Evolutionary conservation across 2,888 invertebrate species (phyloP), one percentile per base, ranked within the genome.

Genomic region (Platycheirus albimanus): DNA sequence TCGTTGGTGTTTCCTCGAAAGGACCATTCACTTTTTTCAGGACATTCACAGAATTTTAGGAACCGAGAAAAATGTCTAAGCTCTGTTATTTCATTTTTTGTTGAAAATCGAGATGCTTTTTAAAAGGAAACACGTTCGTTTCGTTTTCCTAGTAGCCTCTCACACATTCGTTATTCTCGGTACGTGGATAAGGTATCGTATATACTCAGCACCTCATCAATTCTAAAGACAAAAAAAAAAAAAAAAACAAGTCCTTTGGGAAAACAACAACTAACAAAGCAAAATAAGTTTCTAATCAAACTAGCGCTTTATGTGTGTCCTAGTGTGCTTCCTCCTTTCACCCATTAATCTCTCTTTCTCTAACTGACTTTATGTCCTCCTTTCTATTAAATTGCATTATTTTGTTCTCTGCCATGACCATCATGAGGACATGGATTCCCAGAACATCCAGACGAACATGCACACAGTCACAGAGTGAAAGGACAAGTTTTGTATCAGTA

Each of bases 51-150:
- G 0, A 56, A 41, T 41, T 15, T 15, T 1, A 33, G 5, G n/a
- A n/a, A n/a, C n/a, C n/a, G n/a, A 58, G 6, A 28, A 58, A 58
- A 41, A 41, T 28, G 17, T n/a, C 24, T 58, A 6, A 41, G 15
- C 54, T 38, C 10, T 56, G 24, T 58, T n/a, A n/a, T n/a, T n/a
- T n/a, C n/a, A n/a, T n/a, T n/a, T 58, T 58, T 15, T 28, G 11
- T 41, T 56, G 20, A 56, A 56, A 56, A n/a, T 6, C 24, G 10
- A 56, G 54, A 56, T 20, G 19, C 13, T 15, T 38, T 56, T 24
- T 13, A 13, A 56, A 4, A 7, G 20, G 38, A 58, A 13, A 41
- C 41, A 58, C 41, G 41, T 58, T 41, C 11, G 11, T 28, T 41
- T 10, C 11, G 15, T 41, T 15, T 11, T 45, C 30, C 24, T 4